Percentiles rank a stretch among this genome's conserved stretches.
These are phyloP conservation scores for Gambusia yucatana DNA, from an alignment of 2,797 vertebrate species.

Conservation along the genomic window DNA sequence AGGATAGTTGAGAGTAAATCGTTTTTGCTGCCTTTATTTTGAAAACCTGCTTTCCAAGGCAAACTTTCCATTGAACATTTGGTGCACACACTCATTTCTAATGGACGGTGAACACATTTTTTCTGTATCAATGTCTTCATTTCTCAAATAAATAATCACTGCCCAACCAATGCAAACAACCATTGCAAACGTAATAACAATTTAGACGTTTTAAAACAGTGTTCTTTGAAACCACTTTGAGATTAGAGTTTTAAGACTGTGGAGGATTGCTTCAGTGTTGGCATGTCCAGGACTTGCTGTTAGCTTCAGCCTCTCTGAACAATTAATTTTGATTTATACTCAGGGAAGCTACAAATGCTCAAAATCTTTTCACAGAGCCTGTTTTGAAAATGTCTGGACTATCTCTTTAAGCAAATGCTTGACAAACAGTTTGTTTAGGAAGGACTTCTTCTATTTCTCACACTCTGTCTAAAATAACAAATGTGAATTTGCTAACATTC, in stretches of 20 bases:
- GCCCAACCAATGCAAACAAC: not conserved
- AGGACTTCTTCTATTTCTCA: slow-evolving; percentile 45
- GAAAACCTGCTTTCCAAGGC: not conserved
- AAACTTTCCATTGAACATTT: not conserved
- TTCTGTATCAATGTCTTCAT: not conserved
- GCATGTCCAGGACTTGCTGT: not conserved
- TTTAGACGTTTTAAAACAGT: not conserved
- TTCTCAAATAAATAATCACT: not conserved
- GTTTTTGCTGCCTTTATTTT: not conserved
- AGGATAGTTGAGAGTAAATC: not conserved
- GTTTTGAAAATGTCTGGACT: not conserved
- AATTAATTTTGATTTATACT: not conserved
- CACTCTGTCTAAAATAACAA: slow-evolving; percentile 63
- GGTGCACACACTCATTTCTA: not conserved
- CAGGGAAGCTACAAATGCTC: not conserved
- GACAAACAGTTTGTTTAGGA: slow-evolving; percentile 52
- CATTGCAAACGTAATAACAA: not conserved
- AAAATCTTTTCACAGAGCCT: not conserved
- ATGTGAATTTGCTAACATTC: slow-evolving; percentile 72
- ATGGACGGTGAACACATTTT: not conserved
- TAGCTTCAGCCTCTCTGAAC: not conserved
- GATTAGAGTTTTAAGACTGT: not conserved
- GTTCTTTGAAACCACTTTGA: not conserved
- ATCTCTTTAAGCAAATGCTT: slow-evolving; percentile 17
- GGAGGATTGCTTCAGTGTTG: not conserved